These are phyloP conservation scores for Amazona ochrocephala DNA, from an alignment of 2,797 vertebrate genomes.

Conservation along the genomic window DNA sequence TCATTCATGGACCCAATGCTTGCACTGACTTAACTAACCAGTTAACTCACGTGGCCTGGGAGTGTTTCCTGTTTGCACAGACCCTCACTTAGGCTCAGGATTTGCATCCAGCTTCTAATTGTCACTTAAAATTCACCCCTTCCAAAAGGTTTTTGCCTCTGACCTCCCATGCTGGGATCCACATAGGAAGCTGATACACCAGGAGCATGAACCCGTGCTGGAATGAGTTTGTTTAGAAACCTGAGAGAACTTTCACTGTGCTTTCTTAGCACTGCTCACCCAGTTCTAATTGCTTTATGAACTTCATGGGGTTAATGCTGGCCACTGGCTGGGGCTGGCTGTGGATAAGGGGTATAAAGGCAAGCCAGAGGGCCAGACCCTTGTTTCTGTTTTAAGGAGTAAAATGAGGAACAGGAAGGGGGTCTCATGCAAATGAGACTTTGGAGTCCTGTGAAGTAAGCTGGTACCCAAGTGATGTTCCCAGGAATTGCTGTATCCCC, in stretches of 20 bases:
- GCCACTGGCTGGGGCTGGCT: neutral
- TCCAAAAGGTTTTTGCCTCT: neutral
- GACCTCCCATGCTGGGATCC: neutral
- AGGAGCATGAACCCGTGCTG: conserved; percentile 11
- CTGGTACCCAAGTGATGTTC: neutral
- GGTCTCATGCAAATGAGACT: fast-evolving
- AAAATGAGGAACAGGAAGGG: neutral
- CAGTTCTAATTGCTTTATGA: conserved; percentile 19
- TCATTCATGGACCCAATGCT: neutral
- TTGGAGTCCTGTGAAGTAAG: neutral
- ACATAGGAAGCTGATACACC: neutral
- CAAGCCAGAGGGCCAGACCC: fast-evolving
- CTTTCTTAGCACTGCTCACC: neutral
- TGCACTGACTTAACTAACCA: conserved; percentile 36
- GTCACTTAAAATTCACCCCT: neutral
- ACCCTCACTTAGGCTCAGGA: neutral
- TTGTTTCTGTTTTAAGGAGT: neutral
- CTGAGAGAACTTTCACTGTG: conserved; percentile 16
- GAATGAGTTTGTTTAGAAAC: conserved; percentile 43
- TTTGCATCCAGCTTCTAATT: conserved; percentile 35
- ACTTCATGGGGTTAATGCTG: neutral
- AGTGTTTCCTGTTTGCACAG: neutral
- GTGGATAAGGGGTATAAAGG: neutral
- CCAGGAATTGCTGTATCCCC: neutral
- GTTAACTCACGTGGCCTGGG: neutral